Conservation (phyloP, 1,140 invertebrate species). For the Babylonia areolata region DNA sequence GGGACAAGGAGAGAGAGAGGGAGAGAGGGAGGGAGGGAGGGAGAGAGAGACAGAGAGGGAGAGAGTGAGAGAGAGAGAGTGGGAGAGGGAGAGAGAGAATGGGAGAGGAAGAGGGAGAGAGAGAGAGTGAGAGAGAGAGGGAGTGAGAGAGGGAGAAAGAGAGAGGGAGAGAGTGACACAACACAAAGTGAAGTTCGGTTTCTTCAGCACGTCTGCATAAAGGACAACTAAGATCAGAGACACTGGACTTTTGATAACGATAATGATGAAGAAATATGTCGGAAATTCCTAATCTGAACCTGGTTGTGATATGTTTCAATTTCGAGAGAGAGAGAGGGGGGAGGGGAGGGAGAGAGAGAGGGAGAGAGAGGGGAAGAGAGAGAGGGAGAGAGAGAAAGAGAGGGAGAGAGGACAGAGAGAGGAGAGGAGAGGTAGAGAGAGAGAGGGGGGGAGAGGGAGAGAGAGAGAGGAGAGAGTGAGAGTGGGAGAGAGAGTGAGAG, state of each 20-base stretch:
- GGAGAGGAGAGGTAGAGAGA: too few relatives aligned
- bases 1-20: not conserved
- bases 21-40: not conserved
- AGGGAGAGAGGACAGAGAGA: too few relatives aligned
- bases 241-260: too few relatives aligned
- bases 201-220: not conserved
- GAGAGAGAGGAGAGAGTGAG: too few relatives aligned
- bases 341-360: not conserved
- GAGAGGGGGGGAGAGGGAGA: too few relatives aligned
- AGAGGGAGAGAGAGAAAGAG: not conserved
- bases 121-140: not conserved
- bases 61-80: not conserved
- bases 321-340: too few relatives aligned
- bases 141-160: not conserved
- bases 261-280: too few relatives aligned
- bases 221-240: too few relatives aligned
- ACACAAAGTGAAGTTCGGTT: too few relatives aligned
- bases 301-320: too few relatives aligned
- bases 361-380: not conserved
- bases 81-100: not conserved
- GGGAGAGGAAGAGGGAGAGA: not conserved
- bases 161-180: not conserved
- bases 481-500: too few relatives aligned
- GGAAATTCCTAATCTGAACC: too few relatives aligned
- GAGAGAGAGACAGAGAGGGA: not conserved